Evolutionary conservation across 1,140 invertebrate genomes (phyloP).

Genomic region (Magallana gigas): DNA sequence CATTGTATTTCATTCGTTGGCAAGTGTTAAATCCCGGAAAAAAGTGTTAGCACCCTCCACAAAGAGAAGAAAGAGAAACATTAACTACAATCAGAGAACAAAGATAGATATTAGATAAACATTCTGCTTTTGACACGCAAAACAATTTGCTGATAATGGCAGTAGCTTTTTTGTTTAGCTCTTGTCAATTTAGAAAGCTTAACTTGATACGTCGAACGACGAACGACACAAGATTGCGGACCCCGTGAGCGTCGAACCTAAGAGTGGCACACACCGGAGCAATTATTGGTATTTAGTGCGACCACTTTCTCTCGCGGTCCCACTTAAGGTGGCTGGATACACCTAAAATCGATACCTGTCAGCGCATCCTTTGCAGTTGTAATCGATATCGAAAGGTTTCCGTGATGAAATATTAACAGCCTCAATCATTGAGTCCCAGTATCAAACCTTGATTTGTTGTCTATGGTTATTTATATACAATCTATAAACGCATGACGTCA

Average conservation of each 20-base stretch:
- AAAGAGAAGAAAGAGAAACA: too few species aligned
- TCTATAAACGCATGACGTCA: conserved; percentile 3
- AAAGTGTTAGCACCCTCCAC: too few species aligned
- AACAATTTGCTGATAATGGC: conserved; percentile 29
- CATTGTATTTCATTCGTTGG: too few species aligned
- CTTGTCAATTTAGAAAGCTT: conserved; percentile 18
- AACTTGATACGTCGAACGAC: neutral
- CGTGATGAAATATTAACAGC: conserved; percentile 33
- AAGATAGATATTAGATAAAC: neutral
- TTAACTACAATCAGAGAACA: too few species aligned
- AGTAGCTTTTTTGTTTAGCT: neutral
- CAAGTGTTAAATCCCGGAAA: too few species aligned
- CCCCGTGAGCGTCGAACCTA: neutral
- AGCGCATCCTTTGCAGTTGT: conserved; percentile 21
- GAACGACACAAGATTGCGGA: neutral
- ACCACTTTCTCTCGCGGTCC: neutral
- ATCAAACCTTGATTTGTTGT: neutral
- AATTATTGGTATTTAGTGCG: conserved; percentile 28
- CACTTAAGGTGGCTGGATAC: conserved; percentile 15
- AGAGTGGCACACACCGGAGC: neutral
- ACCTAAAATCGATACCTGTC: conserved; percentile 4
- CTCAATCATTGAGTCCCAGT: neutral
- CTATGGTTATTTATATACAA: conserved; percentile 6
- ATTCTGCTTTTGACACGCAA: neutral
- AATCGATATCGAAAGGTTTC: conserved; percentile 30